phyloP scores from a whole-genome alignment of 2,113 vertebrate genomes.

The Mixornis gularis region DNA sequence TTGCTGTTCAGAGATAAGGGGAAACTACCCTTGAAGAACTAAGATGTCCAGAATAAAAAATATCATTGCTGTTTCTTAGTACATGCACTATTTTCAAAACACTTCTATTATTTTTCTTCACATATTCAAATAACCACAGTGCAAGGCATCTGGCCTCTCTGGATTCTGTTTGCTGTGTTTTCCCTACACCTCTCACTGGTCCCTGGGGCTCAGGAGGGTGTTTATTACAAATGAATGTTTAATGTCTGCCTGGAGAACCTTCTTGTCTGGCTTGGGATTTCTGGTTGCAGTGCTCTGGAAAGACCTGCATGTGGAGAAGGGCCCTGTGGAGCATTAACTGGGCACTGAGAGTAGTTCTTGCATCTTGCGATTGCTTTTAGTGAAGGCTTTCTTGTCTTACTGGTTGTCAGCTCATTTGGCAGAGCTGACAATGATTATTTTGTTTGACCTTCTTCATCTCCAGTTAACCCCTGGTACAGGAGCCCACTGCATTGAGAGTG shows the following conservation, averaged over 20 bases:
- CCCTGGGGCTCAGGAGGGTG: neutral
- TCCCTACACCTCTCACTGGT: neutral
- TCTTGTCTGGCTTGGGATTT: neutral
- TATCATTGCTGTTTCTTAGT: neutral
- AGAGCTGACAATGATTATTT: neutral
- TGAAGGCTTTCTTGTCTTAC: neutral
- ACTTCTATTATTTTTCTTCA: neutral
- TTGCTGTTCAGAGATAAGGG: neutral
- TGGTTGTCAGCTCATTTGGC: neutral
- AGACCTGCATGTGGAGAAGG: neutral
- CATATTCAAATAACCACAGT: neutral
- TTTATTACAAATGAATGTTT: constrained; percentile 29
- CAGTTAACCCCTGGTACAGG: neutral
- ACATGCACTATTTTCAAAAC: neutral
- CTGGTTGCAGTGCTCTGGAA: neutral
- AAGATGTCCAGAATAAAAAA: neutral
- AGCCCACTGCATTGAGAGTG: neutral
- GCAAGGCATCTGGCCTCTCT: neutral
- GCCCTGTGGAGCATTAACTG: neutral
- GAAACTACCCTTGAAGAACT: neutral
- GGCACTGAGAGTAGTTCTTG: neutral
- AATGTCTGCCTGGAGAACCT: constrained; percentile 25
- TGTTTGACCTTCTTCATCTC: neutral
- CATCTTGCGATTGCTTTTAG: neutral
- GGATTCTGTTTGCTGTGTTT: neutral